Evolutionary conservation across 2,888 invertebrate species (phyloP), one percentile per base, ranked within the genome.

Genomic region (Eumerus sabulonum): DNA sequence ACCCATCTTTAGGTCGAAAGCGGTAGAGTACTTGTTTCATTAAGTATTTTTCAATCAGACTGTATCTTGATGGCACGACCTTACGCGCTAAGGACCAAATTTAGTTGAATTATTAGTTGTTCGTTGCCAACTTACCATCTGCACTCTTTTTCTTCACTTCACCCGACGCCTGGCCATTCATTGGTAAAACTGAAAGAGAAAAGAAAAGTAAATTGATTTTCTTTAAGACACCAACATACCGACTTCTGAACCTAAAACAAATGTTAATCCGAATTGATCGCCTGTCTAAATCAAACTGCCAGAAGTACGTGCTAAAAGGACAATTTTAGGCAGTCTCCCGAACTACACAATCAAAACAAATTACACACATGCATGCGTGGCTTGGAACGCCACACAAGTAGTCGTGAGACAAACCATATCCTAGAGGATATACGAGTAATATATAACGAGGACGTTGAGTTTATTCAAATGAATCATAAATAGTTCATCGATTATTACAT

Each of bases 51-150:
- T n/a, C n/a, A n/a, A n/a, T n/a, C n/a, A n/a, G n/a, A n/a, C n/a
- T n/a, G n/a, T n/a, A n/a, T n/a, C n/a, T n/a, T n/a, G n/a, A n/a
- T n/a, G n/a, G n/a, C n/a, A n/a, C n/a, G n/a, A n/a, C n/a, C n/a
- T n/a, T n/a, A n/a, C n/a, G n/a, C n/a, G n/a, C n/a, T n/a, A n/a
- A n/a, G n/a, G n/a, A n/a, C n/a, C n/a, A n/a, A n/a, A n/a, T n/a
- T n/a, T n/a, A n/a, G n/a, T n/a, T n/a, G n/a, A n/a, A n/a, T n/a
- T n/a, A n/a, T n/a, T n/a, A n/a, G n/a, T n/a, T n/a, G n/a, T n/a
- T n/a, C n/a, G n/a, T n/a, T n/a, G n/a, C n/a, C n/a, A n/a, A 85
- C 87, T 85, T 84, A 88, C 87, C 87, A 82, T 87, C 87, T 9
- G 83, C 84, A 42, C 84, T 68, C 85, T 84, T 82, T 85, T 85